These are phyloP conservation scores for Neodiprion fabricii DNA, from an alignment of 1,140 invertebrate species.

Conservation along the genomic window DNA sequence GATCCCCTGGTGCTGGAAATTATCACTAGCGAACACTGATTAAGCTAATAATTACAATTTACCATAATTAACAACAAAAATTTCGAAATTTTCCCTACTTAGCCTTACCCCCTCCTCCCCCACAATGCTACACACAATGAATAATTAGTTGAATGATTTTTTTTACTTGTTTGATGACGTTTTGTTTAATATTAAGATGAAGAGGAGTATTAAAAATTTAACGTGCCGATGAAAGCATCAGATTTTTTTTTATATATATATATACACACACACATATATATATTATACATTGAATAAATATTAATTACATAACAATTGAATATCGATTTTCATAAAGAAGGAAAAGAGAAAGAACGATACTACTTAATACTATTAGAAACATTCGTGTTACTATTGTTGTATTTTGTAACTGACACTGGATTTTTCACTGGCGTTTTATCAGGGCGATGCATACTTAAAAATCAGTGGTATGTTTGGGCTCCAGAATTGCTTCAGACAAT, in stretches of 20 bases:
- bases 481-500: slow-evolving; percentile 22
- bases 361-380: slow-evolving; percentile 32
- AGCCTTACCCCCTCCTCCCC: slow-evolving; percentile 21
- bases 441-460: slow-evolving; percentile 38
- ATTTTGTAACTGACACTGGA: slow-evolving; percentile 39
- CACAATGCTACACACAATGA: slow-evolving; percentile 21
- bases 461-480: slow-evolving; percentile 15
- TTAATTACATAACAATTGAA: slow-evolving; percentile 23
- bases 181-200: slow-evolving; percentile 19
- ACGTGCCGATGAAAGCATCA: slow-evolving; percentile 1
- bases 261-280: slow-evolving; percentile 19
- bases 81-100: neutral
- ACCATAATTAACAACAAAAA: neutral
- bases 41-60: slow-evolving; percentile 9
- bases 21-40: slow-evolving; percentile 16
- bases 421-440: neutral
- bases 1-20: slow-evolving; percentile 6
- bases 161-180: slow-evolving; percentile 26
- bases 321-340: slow-evolving; percentile 25
- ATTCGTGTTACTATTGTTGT: slow-evolving; percentile 36
- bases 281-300: slow-evolving; percentile 24
- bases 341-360: slow-evolving; percentile 20
- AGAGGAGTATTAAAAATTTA: neutral
- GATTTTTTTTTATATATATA: slow-evolving; percentile 17
- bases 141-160: slow-evolving; percentile 23